Evolutionary conservation across 2,888 invertebrate genomes (phyloP).

Genomic region (Physocephala rufipes): DNA sequence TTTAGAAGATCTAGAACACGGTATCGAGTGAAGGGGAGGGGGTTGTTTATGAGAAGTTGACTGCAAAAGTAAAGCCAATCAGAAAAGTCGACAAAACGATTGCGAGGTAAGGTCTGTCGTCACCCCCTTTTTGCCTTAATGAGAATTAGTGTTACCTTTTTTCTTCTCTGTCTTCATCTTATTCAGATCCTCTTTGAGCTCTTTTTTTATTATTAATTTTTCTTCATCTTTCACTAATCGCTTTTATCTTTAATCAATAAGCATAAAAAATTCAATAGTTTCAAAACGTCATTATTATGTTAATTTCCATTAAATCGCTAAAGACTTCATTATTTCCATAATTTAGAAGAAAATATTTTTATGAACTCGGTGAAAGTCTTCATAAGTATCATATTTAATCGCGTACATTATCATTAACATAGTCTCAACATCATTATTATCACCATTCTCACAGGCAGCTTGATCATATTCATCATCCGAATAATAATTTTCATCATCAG

Average conservation of each 20-base stretch:
- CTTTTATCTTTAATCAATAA: neutral
- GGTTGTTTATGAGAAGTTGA: neutral
- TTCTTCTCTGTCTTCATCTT: neutral
- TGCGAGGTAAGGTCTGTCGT: neutral
- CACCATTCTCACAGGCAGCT: too few relatives aligned
- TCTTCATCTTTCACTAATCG: neutral
- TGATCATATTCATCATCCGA: too few relatives aligned
- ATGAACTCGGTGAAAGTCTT: too few relatives aligned
- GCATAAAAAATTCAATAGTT: conserved; percentile 1
- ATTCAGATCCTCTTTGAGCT: neutral
- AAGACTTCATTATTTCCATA: too few relatives aligned
- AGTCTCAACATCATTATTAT: too few relatives aligned
- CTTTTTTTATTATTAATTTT: neutral
- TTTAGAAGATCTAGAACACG: neutral
- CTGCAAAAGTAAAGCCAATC: neutral
- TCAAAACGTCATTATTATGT: too few relatives aligned
- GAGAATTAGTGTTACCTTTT: too few relatives aligned
- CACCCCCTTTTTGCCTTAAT: neutral
- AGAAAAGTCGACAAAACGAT: neutral
- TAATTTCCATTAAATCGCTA: too few relatives aligned
- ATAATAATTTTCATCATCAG: too few relatives aligned
- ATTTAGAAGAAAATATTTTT: neutral
- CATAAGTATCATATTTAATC: too few relatives aligned
- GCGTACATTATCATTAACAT: too few relatives aligned
- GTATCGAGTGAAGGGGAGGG: neutral